Base-by-base conservation (phyloP, 2,113 vertebrate species). In the Danionella cerebrum region DNA sequence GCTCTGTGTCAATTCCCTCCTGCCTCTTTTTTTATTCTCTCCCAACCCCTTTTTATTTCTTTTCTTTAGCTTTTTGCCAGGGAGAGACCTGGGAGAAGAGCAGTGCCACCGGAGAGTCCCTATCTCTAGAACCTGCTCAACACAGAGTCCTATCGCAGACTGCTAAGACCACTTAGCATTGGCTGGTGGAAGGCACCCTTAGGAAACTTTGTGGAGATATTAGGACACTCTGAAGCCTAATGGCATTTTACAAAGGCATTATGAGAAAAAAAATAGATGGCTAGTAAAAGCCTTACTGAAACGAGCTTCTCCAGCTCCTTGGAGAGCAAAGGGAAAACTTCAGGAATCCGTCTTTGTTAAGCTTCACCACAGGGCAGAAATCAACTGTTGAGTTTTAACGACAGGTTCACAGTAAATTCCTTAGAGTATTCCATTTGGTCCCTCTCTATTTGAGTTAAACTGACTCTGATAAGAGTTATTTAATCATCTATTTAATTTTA, bases 91-190 rank as follows among this genome's bases (percentile, higher is more conserved):
- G 71, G 55, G 85, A 88, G 86, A 84, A 80, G 79, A 81, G 79
- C 79, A 33, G 21, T 24, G 79, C 84, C 83, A 83, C 83, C 82
- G 76, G 85, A 86, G 87, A 84, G 83, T 83, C 42, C 78, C 82
- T 89, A 89, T 89, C 89, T 85, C 79, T 78, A 80, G 79, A 87
- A 89, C 84, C 87, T 87, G 84, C 78, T 83, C 85, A 75, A 79
- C 79, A 82, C 80, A 79, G 78, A 53, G 82, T 73, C 79, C 84
- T 82, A 84, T 86, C 82, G 82, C 80, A 76, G 81, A 77, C 76
- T 47, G 77, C 80, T 83, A 85, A 84, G 76, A 81, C 81, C 82
- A 85, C 84, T 85, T 79, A 84, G 85, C 82, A 75, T 76, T 52
- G 78, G 73, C 80, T 57, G 73, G 60, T 74, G 78, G 86, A 83